A percentile compares a stretch with the other conserved stretches of the same genome.
Evolutionary conservation across 1,140 invertebrate genomes (phyloP).

Genomic region (Stenopsyche tienmushanensis): DNA sequence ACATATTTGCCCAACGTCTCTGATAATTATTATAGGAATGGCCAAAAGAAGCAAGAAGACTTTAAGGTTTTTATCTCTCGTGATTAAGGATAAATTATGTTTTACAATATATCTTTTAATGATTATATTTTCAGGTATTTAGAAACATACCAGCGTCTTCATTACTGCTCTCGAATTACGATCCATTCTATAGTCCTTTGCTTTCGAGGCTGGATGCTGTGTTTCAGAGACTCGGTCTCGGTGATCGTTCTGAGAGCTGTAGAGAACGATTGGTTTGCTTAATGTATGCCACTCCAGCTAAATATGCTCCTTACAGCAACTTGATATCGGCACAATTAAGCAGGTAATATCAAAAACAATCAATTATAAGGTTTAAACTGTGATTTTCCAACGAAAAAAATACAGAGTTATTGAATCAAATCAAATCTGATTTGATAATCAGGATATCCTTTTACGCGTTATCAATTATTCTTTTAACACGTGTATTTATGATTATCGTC

Average conservation of each 20-base stretch:
- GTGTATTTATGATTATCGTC: too few relatives aligned
- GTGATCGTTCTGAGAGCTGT: conserved; percentile 61
- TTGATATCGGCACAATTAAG: conserved; percentile 83
- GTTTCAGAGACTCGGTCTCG: conserved; percentile 70
- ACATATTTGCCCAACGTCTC: conserved; percentile 52
- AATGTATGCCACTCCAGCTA: conserved; percentile 82
- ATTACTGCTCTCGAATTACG: conserved; percentile 78
- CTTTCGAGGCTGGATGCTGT: conserved; percentile 78
- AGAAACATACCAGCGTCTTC: conserved; percentile 82
- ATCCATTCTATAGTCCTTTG: conserved; percentile 83
- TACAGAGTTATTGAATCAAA: neutral
- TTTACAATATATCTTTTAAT: conserved; percentile 23
- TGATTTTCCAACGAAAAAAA: neutral
- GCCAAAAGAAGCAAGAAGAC: conserved; percentile 45
- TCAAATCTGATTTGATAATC: too few relatives aligned
- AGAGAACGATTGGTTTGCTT: conserved; percentile 79
- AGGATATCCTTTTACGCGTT: too few relatives aligned
- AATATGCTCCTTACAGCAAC: conserved; percentile 83
- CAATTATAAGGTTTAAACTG: neutral
- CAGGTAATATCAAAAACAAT: conserved; percentile 54
- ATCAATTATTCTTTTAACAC: too few relatives aligned
- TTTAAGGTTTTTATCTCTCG: conserved; percentile 43
- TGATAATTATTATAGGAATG: conserved; percentile 57
- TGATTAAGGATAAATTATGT: neutral
- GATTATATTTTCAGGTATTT: conserved; percentile 64